Evolutionary conservation across 2,888 invertebrate species (phyloP).

Genomic region (Iselma pallidipennis): DNA sequence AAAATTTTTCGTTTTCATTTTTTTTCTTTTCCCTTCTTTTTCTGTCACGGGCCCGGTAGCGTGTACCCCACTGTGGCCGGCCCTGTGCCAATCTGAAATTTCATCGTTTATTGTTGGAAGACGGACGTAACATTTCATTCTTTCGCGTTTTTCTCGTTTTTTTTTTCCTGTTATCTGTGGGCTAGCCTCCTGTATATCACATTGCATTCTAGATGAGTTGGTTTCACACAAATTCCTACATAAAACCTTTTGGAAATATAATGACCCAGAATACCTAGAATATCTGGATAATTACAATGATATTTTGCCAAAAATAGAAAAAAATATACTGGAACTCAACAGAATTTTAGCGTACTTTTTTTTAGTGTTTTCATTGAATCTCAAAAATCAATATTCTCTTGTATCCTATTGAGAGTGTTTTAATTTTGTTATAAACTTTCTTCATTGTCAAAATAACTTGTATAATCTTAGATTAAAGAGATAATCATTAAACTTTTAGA

Average conservation of each 20-base stretch:
- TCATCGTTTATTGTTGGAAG: background rate
- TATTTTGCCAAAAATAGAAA: background rate
- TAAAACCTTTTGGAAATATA: background rate
- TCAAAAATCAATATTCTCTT: no score
- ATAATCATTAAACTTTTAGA: no score
- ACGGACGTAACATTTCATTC: background rate
- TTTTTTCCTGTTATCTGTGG: background rate
- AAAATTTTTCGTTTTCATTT: no score
- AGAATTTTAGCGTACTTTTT: no score
- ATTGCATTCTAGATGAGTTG: background rate
- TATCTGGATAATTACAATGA: background rate
- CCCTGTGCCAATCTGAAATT: conserved; percentile 2
- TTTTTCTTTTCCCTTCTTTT: no score
- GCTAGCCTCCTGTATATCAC: background rate
- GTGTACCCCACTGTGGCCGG: no score
- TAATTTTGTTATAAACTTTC: no score
- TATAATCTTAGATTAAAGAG: no score
- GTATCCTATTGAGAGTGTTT: no score
- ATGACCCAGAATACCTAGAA: background rate
- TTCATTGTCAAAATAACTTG: no score
- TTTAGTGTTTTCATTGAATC: no score
- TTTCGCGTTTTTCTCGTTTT: background rate
- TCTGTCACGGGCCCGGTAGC: no score
- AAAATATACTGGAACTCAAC: background rate
- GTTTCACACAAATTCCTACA: background rate